phyloP scores from a whole-genome alignment of 1,140 invertebrate genomes.

The Drosophila murphyi region DNA sequence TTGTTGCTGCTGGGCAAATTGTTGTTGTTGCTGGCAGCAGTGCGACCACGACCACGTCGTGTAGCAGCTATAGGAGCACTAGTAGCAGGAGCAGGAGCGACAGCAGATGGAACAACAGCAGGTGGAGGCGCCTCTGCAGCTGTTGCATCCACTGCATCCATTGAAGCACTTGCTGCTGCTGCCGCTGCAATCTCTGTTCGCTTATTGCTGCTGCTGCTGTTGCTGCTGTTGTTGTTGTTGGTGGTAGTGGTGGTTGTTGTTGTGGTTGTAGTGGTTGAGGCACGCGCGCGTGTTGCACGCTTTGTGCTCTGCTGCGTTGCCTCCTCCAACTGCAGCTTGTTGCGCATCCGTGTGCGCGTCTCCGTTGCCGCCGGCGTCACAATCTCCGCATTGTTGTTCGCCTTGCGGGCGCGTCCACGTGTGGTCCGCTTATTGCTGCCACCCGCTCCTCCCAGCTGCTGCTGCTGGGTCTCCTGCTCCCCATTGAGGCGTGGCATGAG shows the following conservation, averaged over 20 bases:
- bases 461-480: conserved; percentile 18
- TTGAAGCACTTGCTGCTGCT: conserved; percentile 14
- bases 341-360: conserved; percentile 50
- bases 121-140: not conserved
- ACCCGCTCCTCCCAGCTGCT: not conserved
- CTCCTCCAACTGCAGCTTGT: conserved; percentile 40
- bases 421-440: conserved; percentile 54
- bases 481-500: conserved; percentile 59
- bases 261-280: not conserved
- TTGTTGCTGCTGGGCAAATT: conserved; percentile 77
- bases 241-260: too few relatives aligned
- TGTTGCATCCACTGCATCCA: conserved; percentile 39
- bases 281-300: conserved; percentile 62
- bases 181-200: not conserved
- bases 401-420: conserved; percentile 55
- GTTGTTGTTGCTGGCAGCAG: conserved; percentile 64
- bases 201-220: conserved; percentile 1
- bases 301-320: conserved; percentile 23
- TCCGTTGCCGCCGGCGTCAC: conserved; percentile 30
- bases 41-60: conserved; percentile 57
- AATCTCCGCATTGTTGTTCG: conserved; percentile 9
- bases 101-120: not conserved
- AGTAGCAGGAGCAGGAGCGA: conserved; percentile 5
- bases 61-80: conserved; percentile 5
- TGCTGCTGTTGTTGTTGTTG: conserved; percentile 10